Percentiles rank a stretch among this genome's conserved stretches.
phyloP scores from a whole-genome alignment of 35 echinoderm and acorn worm species.

The Eucidaris tribuloides region DNA sequence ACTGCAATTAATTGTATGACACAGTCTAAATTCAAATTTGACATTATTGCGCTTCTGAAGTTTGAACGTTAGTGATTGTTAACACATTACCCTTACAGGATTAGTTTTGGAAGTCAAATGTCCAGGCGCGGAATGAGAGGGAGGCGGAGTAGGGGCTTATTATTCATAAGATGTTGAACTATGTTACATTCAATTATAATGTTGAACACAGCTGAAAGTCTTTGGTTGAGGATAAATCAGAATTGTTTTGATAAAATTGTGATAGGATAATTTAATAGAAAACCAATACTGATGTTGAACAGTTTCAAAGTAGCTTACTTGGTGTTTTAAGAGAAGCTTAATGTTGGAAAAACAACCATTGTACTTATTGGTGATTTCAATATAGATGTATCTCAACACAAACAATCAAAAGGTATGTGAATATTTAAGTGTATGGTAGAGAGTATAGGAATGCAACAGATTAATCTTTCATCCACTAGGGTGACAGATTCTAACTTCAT shows the following conservation, averaged over 20 bases:
- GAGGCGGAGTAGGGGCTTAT: not conserved
- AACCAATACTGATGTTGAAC: not conserved
- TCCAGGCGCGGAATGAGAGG: too few species aligned
- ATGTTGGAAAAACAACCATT: not conserved
- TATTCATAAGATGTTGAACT: constrained; percentile 5
- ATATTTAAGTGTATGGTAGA: not conserved
- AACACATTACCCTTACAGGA: too few species aligned
- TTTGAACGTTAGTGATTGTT: too few species aligned
- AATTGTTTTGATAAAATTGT: constrained; percentile 18
- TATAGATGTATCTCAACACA: not conserved
- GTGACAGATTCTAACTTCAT: not conserved
- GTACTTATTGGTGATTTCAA: constrained; percentile 6
- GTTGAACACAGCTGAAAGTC: not conserved
- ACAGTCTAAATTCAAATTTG: too few species aligned
- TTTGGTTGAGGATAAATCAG: constrained; percentile 11
- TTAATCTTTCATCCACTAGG: not conserved
- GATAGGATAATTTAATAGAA: not conserved
- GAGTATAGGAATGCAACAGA: not conserved
- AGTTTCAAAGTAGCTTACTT: not conserved
- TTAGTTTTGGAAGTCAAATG: too few species aligned
- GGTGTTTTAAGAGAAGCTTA: not conserved
- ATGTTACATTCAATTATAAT: constrained; percentile 3
- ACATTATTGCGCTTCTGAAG: too few species aligned
- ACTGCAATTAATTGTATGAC: too few species aligned
- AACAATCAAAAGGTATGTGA: not conserved